A percentile compares a stretch with the other conserved stretches of the same genome.
Conservation (phyloP, 2,888 invertebrate species). For the Gerris lacustris region DNA sequence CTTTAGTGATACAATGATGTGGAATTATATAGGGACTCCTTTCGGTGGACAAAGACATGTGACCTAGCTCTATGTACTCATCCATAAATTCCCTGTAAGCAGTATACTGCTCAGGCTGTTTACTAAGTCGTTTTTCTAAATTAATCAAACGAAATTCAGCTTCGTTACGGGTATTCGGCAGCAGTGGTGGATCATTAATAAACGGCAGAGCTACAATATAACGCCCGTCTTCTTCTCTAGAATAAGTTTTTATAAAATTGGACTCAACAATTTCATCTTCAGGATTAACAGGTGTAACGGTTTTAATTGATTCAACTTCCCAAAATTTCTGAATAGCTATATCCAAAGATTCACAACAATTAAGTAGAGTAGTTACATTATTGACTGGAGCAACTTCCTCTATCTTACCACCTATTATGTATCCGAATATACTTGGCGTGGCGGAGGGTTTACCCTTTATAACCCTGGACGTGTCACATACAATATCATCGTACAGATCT, state of each 20-base stretch:
- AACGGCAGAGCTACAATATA: constrained; percentile 6
- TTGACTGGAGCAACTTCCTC: background rate
- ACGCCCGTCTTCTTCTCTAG: constrained; percentile 8
- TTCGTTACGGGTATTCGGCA: background rate
- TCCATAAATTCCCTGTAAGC: background rate
- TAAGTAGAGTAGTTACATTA: background rate
- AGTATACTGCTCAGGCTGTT: background rate
- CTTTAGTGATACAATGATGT: constrained; percentile 1
- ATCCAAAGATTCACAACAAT: background rate
- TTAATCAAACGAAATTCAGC: background rate
- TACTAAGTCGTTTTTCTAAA: constrained; percentile 8
- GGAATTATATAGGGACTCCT: background rate
- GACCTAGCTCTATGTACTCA: background rate
- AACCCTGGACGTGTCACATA: background rate
- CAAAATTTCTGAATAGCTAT: background rate
- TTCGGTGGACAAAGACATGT: background rate
- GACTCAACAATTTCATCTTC: constrained; percentile 1
- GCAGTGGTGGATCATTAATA: background rate
- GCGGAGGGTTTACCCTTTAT: constrained; percentile 7
- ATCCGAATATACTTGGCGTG: constrained; percentile 1
- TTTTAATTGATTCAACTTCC: constrained; percentile 1
- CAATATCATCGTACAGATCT: background rate
- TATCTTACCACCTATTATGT: background rate
- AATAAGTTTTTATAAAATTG: constrained; percentile 5
- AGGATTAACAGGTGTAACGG: background rate